Conservation (phyloP, 2,888 invertebrate genomes). For the Drepana falcataria region DNA sequence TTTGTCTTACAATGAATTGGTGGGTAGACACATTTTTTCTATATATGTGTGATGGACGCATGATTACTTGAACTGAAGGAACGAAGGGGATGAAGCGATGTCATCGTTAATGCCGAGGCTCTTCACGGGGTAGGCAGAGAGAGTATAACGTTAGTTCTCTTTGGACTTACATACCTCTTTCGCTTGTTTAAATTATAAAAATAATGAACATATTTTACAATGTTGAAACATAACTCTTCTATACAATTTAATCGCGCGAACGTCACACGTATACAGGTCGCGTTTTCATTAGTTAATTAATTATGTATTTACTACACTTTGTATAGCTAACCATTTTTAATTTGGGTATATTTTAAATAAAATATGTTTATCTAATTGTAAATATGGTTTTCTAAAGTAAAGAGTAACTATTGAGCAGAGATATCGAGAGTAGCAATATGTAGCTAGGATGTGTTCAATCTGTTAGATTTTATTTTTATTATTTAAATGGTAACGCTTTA, state of each 20-base stretch:
- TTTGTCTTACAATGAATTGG: slow-evolving; percentile 1
- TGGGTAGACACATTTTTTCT: slow-evolving; percentile 10
- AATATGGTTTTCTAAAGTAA: slow-evolving; percentile 50
- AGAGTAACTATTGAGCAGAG: slow-evolving; percentile 64
- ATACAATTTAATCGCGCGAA: slow-evolving; percentile 3
- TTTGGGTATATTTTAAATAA: slow-evolving; percentile 46
- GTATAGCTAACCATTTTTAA: slow-evolving; percentile 51
- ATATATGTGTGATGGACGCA: slow-evolving; percentile 9
- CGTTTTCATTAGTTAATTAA: slow-evolving; percentile 35
- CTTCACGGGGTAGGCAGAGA: too few relatives aligned
- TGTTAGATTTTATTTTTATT: slow-evolving; percentile 52
- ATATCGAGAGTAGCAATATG: slow-evolving; percentile 62
- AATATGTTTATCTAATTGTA: slow-evolving; percentile 57
- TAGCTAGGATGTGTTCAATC: slow-evolving; percentile 77
- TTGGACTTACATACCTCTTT: too few relatives aligned
- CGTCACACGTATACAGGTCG: slow-evolving; percentile 16
- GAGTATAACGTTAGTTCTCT: too few relatives aligned
- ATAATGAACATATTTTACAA: too few relatives aligned
- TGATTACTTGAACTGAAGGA: background rate
- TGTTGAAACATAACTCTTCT: too few relatives aligned
- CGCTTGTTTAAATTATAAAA: too few relatives aligned
- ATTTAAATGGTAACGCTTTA: slow-evolving; percentile 55
- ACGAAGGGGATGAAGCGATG: too few relatives aligned
- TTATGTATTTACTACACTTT: slow-evolving; percentile 21
- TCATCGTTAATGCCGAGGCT: too few relatives aligned